Evolutionary conservation across 2,888 invertebrate species (phyloP), one percentile per base, ranked within the genome.

Genomic region (Sinotaia quadrata): DNA sequence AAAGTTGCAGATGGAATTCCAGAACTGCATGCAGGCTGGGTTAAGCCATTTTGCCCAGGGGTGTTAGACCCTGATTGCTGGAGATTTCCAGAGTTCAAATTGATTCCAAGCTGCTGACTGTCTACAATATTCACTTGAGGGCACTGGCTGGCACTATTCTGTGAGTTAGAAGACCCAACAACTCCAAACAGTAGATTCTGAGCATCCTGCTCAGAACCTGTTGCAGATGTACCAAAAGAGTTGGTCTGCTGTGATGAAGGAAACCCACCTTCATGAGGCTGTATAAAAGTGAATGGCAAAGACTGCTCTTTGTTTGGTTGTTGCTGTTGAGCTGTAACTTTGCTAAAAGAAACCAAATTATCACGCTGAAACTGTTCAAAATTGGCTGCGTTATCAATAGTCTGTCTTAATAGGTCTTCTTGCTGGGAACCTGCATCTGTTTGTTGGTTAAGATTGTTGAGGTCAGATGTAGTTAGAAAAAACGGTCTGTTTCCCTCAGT

Each of bases 51-150:
- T n/a, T n/a, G n/a, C n/a, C n/a, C n/a, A n/a, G n/a, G n/a, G n/a
- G n/a, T n/a, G n/a, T n/a, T n/a, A n/a, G n/a, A n/a, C n/a, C n/a
- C n/a, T n/a, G n/a, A n/a, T n/a, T n/a, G n/a, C n/a, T n/a, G n/a
- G n/a, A n/a, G n/a, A n/a, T n/a, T n/a, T n/a, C n/a, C n/a, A n/a
- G n/a, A n/a, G n/a, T n/a, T n/a, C n/a, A n/a, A n/a, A n/a, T n/a
- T n/a, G n/a, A 34, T 18, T 24, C 49, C 61, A 51, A 61, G 36
- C 34, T 51, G 60, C 60, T 60, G 60, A 47, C n/a, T 31, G 8
- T 34, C 58, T 21, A 58, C 37, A 31, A 15, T 44, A 18, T 49
- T 34, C 3, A 36, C 37, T 12, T 37, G 24, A 1, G 18, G 27
- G 29, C 56, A 33, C 31, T 65, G 63, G 7, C 31, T 24, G 8